Base-by-base conservation (phyloP, 2,113 vertebrate genomes). In the Atherinomorus stipes region DNA sequence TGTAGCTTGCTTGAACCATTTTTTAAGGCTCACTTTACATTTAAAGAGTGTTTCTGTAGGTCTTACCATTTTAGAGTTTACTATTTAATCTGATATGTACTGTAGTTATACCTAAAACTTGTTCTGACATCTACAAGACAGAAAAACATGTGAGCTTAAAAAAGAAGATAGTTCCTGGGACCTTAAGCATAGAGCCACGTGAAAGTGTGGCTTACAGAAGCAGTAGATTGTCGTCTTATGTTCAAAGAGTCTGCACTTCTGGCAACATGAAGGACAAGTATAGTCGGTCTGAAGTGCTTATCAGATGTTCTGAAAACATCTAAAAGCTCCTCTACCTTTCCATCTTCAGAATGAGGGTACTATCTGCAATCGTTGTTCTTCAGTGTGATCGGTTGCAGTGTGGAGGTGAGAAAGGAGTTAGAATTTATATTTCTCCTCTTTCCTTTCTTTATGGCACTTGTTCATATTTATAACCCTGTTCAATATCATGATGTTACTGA, bases 301-400 rank as follows among this genome's bases (percentile, higher is more conserved):
- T 16, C 53, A 25, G 52, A 42, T 40, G 50, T 34, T 44, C 37
- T 15, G 42, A 49, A 57, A 15, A 19, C 25, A 45, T 58, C 4
- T 13, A 42, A 21, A 67, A 34, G 21, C n/a, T 25, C 16, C 42
- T 37, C 53, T 34, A 40, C 40, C 40, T 51, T 26, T 26, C 44
- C 44, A 47, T 19, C 18, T 19, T 19, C 18, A 47, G 18, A 7
- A 47, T 15, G 18, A 47, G 18, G 44, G 44, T 19, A 47, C 44
- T n/a, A n/a, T 19, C 38, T 51, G 18, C 13, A 16, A 59, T 51
- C 56, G 11, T 51, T 69, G 25, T 26, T 66, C 11, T 42, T 65
- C 34, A 19, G 34, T 66, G 0, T 26, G 50, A 66, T 52, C 40
- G 50, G 10, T 7, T 21, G 50, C 22, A 26, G 34, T 40, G 18